Evolutionary conservation across 1,140 invertebrate genomes (phyloP).

Genomic region (Cydia splendana): DNA sequence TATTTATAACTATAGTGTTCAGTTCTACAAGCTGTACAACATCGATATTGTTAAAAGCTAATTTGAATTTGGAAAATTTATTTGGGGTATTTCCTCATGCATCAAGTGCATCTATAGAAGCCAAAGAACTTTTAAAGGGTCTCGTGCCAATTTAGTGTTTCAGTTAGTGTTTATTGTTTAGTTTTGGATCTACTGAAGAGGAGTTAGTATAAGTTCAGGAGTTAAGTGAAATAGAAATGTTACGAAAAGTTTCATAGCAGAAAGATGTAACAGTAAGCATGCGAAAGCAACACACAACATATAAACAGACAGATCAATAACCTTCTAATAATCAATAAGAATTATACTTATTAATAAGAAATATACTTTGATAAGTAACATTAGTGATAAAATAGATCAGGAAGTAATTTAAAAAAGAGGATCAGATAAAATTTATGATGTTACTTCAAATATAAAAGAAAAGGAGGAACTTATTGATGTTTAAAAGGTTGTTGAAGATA

Average conservation of each 20-base stretch:
- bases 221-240: not conserved
- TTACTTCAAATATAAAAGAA: not conserved
- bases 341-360: too few relatives aligned
- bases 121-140: slow-evolving; percentile 4
- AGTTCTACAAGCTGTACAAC: slow-evolving; percentile 52
- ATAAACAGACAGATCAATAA: slow-evolving; percentile 42
- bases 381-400: not conserved
- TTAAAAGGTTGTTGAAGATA: slow-evolving; percentile 56
- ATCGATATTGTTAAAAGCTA: slow-evolving; percentile 58
- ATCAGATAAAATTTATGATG: not conserved
- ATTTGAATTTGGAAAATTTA: not conserved
- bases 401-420: not conserved
- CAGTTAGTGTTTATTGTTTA: slow-evolving; percentile 1
- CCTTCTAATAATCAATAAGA: slow-evolving; percentile 58
- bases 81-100: slow-evolving; percentile 8
- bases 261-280: slow-evolving; percentile 67
- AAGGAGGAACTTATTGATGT: slow-evolving; percentile 48
- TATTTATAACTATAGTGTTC: slow-evolving; percentile 33
- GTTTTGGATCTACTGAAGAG: slow-evolving; percentile 24
- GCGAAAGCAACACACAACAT: slow-evolving; percentile 62
- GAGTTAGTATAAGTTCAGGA: not conserved
- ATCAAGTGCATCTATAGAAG: slow-evolving; percentile 12
- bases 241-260: slow-evolving; percentile 39
- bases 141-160: slow-evolving; percentile 22
- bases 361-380: not conserved